These are phyloP conservation scores for Plagodis pulveraria DNA, from an alignment of 2,888 invertebrate genomes.

Conservation along the genomic window DNA sequence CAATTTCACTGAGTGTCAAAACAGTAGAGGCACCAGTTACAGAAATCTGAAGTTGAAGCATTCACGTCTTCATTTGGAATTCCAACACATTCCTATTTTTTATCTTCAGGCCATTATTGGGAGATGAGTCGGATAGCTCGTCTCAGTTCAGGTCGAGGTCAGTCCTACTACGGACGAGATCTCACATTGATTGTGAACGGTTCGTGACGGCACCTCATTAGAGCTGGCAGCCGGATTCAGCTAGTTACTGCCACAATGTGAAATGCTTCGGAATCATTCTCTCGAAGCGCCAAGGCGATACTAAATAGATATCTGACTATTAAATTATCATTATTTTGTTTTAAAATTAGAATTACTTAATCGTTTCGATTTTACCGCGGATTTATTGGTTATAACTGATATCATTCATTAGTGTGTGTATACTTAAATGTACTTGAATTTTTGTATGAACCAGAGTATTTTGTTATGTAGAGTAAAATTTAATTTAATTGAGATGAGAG, in stretches of 20 bases:
- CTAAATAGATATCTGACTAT: constrained; percentile 62
- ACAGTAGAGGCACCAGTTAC: no score
- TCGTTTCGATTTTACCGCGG: no score
- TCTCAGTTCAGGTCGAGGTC: constrained; percentile 37
- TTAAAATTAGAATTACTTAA: background rate
- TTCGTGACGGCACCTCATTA: constrained; percentile 73
- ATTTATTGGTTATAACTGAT: no score
- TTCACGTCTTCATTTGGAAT: background rate
- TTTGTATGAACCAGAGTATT: no score
- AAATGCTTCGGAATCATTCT: constrained; percentile 52
- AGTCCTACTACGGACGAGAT: constrained; percentile 42
- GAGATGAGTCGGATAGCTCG: constrained; percentile 3
- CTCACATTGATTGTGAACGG: constrained; percentile 42
- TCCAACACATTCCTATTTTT: background rate
- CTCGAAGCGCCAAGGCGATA: constrained; percentile 52
- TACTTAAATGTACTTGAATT: no score
- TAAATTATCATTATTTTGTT: constrained; percentile 3
- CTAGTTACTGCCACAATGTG: constrained; percentile 67
- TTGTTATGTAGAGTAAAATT: no score
- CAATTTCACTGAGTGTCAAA: no score
- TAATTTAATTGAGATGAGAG: no score
- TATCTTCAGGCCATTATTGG: background rate
- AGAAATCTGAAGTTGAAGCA: no score
- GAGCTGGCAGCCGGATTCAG: constrained; percentile 59
- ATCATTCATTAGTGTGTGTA: no score